Evolutionary conservation across 2,888 invertebrate species (phyloP).

Genomic region (Trissolcus japonicus): DNA sequence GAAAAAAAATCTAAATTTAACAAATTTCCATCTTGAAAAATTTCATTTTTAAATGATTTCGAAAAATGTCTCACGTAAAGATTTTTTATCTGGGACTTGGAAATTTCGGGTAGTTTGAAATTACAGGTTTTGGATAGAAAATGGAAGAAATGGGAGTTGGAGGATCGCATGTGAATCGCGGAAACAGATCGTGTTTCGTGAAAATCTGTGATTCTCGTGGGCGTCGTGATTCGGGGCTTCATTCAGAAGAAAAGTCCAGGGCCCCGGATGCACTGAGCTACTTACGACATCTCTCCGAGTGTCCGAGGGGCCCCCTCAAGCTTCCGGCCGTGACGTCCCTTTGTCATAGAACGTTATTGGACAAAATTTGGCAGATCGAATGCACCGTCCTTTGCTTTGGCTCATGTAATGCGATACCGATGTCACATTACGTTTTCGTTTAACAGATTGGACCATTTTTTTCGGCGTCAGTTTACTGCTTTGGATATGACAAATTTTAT

Average conservation of each 20-base stretch:
- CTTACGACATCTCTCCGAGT: conserved; percentile 65
- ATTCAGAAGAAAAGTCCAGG: conserved; percentile 59
- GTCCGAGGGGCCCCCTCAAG: conserved; percentile 56
- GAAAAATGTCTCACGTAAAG: no score
- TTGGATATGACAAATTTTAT: conserved; percentile 27
- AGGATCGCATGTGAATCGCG: conserved; percentile 44
- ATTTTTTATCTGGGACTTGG: background rate
- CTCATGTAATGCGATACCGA: conserved; percentile 37
- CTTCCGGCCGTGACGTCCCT: conserved; percentile 43
- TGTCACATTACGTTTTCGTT: conserved; percentile 33
- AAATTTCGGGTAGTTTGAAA: conserved; percentile 12
- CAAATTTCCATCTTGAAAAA: background rate
- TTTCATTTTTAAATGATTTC: background rate
- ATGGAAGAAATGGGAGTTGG: conserved; percentile 14
- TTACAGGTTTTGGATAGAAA: conserved; percentile 1
- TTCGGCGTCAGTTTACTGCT: conserved; percentile 22
- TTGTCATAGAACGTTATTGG: conserved; percentile 38
- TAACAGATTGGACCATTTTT: conserved; percentile 28
- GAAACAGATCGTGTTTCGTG: conserved; percentile 72
- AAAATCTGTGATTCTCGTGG: conserved; percentile 67
- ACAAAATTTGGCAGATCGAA: conserved; percentile 41
- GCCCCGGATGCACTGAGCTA: conserved; percentile 58
- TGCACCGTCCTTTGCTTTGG: conserved; percentile 27
- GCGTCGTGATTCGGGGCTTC: conserved; percentile 64
- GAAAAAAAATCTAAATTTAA: no score